Evolutionary conservation across 1,140 invertebrate genomes (phyloP), one percentile per base, ranked within the genome.

Genomic region (Papilio aristodemus): DNA sequence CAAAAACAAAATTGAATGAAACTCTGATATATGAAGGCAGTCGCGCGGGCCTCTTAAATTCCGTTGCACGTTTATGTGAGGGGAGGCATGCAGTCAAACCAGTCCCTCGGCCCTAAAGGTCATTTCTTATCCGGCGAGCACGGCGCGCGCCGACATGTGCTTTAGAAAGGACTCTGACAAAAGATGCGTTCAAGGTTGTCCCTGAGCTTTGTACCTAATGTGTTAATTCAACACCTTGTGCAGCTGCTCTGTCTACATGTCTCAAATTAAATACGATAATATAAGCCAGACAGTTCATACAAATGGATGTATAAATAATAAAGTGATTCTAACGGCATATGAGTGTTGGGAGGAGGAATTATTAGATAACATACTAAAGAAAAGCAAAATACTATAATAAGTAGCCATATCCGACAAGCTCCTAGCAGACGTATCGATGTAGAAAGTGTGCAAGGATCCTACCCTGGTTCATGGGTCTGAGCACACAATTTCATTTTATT

Each of bases 21-120:
- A 22, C 19, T 54, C 46, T 25, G 46, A 54, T 54, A 54, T 54
- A 54, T 54, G 46, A 59, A 59, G 57, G 59, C 59, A 62, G 59
- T 11, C 36, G 59, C 32, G 17, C 59, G 59, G 71, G 70, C 72
- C 59, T 70, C 74, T 74, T 73, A 72, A 72, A 78, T 78, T 73
- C 73, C 73, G 38, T 46, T 50, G 67, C 59, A 62, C 59, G 59
- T 62, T 62, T 68, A 62, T 68, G 69, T 67, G 70, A 62, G 54
- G 66, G 41, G 75, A 83, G 83, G 76, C 81, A 87, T 85, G 84
- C 78, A 74, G 86, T 86, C 80, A 75, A 73, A 88, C 86, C 80
- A 83, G 86, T 88, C 79, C 72, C 71, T 73, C 69, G 70, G 75
- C 76, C 77, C 77, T 80, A 83, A 85, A 86, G 84, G 86, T 86